A percentile compares a stretch with the other conserved stretches of the same genome.
Evolutionary conservation across 2,797 vertebrate genomes (phyloP).

Genomic region (Urocyon cinereoargenteus): DNA sequence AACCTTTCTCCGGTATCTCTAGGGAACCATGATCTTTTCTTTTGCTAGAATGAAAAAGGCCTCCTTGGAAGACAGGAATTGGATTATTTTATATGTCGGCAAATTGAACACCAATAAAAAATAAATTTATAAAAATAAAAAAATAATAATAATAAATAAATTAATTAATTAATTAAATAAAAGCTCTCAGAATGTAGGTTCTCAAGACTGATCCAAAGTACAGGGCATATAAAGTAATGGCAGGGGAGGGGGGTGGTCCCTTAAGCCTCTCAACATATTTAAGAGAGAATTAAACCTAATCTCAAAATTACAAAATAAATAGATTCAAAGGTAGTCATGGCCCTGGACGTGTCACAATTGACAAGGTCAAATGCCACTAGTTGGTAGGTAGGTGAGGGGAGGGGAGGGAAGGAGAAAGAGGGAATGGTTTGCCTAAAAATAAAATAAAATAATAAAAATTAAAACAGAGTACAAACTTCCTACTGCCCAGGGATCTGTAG

Average conservation of each 20-base stretch:
- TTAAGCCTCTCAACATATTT: neutral
- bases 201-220: neutral
- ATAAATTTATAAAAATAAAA: too few species aligned
- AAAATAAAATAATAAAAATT: neutral
- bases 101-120: too few species aligned
- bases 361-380: neutral
- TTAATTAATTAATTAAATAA: constrained; percentile 44
- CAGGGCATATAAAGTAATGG: neutral
- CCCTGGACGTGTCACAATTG: neutral
- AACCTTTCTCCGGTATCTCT: constrained; percentile 4
- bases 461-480: neutral
- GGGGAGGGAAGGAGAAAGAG: neutral
- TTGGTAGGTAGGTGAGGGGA: neutral
- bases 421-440: neutral
- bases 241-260: neutral
- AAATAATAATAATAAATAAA: too few species aligned
- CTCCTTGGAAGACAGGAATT: constrained; percentile 47
- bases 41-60: constrained; percentile 27
- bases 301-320: constrained; percentile 34
- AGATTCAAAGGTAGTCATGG: neutral
- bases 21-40: neutral
- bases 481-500: neutral
- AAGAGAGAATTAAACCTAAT: neutral
- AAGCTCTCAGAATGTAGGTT: constrained; percentile 10
- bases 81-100: neutral